Evolutionary conservation across 2,113 vertebrate species (phyloP).

Genomic region (Perca flavescens): DNA sequence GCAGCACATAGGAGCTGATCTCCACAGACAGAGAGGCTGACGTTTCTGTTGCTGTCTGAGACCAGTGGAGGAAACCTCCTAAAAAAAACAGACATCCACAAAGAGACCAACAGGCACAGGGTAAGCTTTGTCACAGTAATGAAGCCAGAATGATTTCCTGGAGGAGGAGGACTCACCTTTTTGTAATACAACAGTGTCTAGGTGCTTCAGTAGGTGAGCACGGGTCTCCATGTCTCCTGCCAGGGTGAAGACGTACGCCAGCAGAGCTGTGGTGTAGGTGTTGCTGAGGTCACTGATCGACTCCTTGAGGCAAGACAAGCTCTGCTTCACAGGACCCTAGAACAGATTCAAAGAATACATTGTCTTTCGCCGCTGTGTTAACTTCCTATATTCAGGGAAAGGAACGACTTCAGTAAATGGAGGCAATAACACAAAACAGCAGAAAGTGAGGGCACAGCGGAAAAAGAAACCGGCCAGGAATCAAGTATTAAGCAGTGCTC

Average conservation of each 20-base stretch:
- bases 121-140: neutral
- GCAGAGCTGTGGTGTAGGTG: constrained; percentile 86
- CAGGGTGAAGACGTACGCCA: constrained; percentile 90
- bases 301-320: constrained; percentile 82
- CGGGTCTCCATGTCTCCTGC: constrained; percentile 81
- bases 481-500: too few species aligned
- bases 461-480: too few species aligned
- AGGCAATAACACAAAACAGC: too few species aligned
- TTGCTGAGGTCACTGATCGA: constrained; percentile 66
- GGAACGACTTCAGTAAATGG: too few species aligned
- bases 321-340: constrained; percentile 71
- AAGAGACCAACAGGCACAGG: neutral
- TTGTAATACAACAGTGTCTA: constrained; percentile 45
- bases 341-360: neutral
- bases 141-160: neutral
- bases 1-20: constrained; percentile 83
- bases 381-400: too few species aligned
- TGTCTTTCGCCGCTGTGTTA: too few species aligned
- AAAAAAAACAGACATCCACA: constrained; percentile 18
- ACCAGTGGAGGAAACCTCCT: constrained; percentile 76
- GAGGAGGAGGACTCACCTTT: constrained; percentile 46
- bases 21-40: constrained; percentile 83
- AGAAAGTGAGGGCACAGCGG: too few species aligned
- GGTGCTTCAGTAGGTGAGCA: constrained; percentile 60
- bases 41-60: constrained; percentile 49